Conservation (phyloP, 2,113 vertebrate genomes). For the Asarcornis scutulata region DNA sequence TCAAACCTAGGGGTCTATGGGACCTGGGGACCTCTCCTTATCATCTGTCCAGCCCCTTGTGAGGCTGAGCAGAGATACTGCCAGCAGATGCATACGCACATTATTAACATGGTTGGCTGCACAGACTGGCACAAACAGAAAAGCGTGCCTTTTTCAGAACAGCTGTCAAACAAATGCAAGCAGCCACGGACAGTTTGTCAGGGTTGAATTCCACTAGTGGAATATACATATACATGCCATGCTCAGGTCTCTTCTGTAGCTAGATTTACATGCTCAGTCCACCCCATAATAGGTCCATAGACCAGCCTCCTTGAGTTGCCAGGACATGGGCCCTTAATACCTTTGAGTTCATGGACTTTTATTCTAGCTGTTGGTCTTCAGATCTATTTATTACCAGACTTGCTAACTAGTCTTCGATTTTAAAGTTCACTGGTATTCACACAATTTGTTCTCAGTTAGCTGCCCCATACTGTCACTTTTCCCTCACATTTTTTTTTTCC, state of each 20-base stretch:
- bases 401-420: background rate
- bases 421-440: background rate
- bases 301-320: background rate
- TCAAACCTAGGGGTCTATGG: fast-evolving
- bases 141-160: background rate
- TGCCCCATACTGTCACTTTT: background rate
- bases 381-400: background rate
- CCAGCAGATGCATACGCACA: background rate
- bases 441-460: background rate
- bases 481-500: background rate
- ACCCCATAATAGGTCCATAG: background rate
- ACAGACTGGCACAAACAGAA: background rate
- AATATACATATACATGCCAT: background rate
- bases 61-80: background rate
- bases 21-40: background rate
- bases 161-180: background rate
- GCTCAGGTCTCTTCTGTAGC: background rate
- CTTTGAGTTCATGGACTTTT: background rate
- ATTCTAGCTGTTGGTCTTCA: background rate
- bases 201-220: background rate
- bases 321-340: background rate
- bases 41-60: fast-evolving
- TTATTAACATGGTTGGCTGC: background rate
- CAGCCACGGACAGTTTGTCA: background rate
- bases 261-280: background rate